A percentile compares a stretch with the other conserved stretches of the same genome.
Evolutionary conservation across 2,113 vertebrate species (phyloP).

Genomic region (Microcebus tavaratra): DNA sequence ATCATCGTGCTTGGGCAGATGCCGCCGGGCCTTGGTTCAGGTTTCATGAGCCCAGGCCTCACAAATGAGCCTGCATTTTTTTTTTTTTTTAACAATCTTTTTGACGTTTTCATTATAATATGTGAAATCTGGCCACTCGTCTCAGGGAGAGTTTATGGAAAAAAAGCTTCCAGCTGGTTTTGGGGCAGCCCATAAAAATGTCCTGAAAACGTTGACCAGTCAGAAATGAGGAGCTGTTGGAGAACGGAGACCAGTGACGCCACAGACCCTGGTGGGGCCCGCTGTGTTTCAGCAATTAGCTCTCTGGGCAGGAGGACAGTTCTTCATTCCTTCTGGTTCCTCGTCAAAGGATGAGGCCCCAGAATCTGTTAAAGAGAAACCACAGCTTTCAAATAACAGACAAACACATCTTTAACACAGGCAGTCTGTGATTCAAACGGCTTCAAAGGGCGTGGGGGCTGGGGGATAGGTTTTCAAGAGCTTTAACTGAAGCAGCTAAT

Average conservation of each 20-base stretch:
- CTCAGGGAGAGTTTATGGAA: conserved; percentile 70
- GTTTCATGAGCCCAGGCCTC: background rate
- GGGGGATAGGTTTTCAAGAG: conserved; percentile 4
- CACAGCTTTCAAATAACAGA: conserved; percentile 68
- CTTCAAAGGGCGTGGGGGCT: background rate
- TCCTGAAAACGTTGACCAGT: conserved; percentile 52
- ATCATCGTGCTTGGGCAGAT: background rate
- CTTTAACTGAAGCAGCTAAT: background rate
- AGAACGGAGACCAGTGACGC: background rate
- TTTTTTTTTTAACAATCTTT: conserved; percentile 20
- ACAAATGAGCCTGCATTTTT: background rate
- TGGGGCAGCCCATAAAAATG: conserved; percentile 68
- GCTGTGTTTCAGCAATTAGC: conserved; percentile 2
- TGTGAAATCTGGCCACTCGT: conserved; percentile 74
- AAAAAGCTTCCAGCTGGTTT: conserved; percentile 72
- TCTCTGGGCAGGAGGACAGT: conserved; percentile 35
- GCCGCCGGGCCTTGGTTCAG: background rate
- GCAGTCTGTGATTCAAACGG: conserved; percentile 47
- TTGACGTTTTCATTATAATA: conserved; percentile 72
- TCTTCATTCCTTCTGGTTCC: conserved; percentile 64
- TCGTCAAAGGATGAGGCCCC: conserved; percentile 66
- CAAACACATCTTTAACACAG: conserved; percentile 55
- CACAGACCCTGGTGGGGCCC: conserved; percentile 2
- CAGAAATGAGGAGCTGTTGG: conserved; percentile 44
- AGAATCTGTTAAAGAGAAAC: conserved; percentile 68